phyloP scores from a whole-genome alignment of 2,113 vertebrate genomes.

The Gobiocypris rarus region DNA sequence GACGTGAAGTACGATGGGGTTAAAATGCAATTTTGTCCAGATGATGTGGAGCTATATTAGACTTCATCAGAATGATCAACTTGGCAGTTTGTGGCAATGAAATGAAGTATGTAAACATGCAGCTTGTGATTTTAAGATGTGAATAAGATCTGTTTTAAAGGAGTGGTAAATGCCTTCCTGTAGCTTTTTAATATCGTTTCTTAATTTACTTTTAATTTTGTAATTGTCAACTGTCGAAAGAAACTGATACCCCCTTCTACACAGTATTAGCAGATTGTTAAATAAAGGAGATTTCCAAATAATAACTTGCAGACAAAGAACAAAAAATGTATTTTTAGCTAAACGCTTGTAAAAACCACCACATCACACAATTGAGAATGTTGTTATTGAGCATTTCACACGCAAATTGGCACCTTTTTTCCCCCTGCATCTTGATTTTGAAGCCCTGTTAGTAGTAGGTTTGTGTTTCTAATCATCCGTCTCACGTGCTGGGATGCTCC shows the following conservation, averaged over 20 bases:
- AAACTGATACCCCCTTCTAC: neutral
- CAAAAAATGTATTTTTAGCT: neutral
- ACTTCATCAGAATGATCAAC: conserved; percentile 15
- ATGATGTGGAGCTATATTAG: neutral
- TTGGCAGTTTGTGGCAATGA: neutral
- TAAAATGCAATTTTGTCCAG: neutral
- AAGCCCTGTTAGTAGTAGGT: neutral
- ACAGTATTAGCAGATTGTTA: conserved; percentile 33
- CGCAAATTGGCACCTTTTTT: neutral
- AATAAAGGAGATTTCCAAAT: neutral
- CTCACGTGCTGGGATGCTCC: conserved; percentile 4
- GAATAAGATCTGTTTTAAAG: conserved; percentile 32
- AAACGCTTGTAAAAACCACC: neutral
- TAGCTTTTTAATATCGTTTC: conserved; percentile 30
- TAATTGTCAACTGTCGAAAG: neutral
- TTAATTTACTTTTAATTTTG: conserved; percentile 13
- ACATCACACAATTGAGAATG: neutral
- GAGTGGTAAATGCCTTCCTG: neutral
- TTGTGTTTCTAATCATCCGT: neutral
- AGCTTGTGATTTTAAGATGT: conserved; percentile 3
- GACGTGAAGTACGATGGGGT: neutral
- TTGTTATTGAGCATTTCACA: conserved; percentile 1
- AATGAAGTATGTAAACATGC: conserved; percentile 31
- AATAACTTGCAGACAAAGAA: neutral
- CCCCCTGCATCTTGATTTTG: neutral